These are phyloP conservation scores for Tauraco erythrolophus DNA, from an alignment of 2,113 vertebrate genomes.

Conservation along the genomic window DNA sequence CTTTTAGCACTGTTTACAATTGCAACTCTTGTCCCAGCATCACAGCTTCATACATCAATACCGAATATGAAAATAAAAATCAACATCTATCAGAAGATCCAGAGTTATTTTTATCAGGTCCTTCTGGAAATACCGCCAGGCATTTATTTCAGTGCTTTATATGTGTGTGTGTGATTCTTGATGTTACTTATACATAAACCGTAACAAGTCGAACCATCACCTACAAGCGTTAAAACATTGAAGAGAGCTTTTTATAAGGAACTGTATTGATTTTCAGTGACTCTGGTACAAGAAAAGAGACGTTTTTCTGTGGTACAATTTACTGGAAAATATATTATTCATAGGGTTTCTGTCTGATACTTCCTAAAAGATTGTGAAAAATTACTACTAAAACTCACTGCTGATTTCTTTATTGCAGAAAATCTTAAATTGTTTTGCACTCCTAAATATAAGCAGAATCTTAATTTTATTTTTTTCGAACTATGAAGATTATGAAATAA, in stretches of 20 bases:
- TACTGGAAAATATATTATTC: not conserved
- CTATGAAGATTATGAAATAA: not conserved
- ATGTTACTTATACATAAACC: not conserved
- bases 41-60: not conserved
- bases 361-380: not conserved
- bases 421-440: not conserved
- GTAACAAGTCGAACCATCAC: conserved; percentile 1
- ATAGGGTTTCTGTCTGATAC: not conserved
- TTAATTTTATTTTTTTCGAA: not conserved
- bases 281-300: not conserved
- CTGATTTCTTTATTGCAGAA: not conserved
- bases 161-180: not conserved
- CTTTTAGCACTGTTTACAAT: not conserved
- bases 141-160: not conserved
- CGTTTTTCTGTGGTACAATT: not conserved
- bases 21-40: not conserved
- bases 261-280: conserved; percentile 20
- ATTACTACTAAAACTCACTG: not conserved
- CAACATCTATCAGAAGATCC: not conserved
- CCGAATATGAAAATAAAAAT: not conserved
- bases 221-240: not conserved
- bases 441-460: not conserved
- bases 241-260: not conserved
- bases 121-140: not conserved
- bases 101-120: not conserved